Percentiles rank a stretch among this genome's conserved stretches.
Evolutionary conservation across 2,113 vertebrate species (phyloP).

Genomic region (Vidua macroura): DNA sequence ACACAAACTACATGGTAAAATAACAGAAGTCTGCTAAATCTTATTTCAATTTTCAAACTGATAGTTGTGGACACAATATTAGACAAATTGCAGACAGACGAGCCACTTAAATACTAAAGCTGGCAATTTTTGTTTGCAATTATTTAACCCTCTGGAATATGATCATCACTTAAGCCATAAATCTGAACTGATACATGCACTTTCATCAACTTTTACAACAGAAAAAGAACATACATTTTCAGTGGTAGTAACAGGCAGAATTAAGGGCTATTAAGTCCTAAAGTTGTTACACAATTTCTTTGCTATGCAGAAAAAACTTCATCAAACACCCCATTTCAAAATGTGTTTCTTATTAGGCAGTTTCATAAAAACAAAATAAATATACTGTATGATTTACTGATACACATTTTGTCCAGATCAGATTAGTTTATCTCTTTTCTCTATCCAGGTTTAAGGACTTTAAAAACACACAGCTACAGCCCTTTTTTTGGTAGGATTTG

Average conservation of each 20-base stretch:
- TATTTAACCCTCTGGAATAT: not conserved
- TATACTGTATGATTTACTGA: not conserved
- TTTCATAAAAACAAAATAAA: constrained; percentile 13
- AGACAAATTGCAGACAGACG: not conserved
- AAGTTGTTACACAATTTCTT: not conserved
- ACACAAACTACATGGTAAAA: not conserved
- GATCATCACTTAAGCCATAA: not conserved
- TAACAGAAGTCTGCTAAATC: not conserved
- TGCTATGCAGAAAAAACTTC: constrained; percentile 3
- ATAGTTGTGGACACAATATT: not conserved
- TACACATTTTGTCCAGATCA: not conserved
- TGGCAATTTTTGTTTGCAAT: not conserved
- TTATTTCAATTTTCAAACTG: not conserved
- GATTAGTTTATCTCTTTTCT: constrained; percentile 11
- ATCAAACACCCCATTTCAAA: not conserved
- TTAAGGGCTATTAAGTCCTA: not conserved
- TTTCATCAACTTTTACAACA: not conserved
- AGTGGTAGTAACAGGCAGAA: not conserved
- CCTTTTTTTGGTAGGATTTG: not conserved
- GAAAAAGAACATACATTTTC: not conserved
- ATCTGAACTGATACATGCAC: not conserved
- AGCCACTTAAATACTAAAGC: not conserved
- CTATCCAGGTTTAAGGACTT: not conserved
- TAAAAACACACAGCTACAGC: not conserved
- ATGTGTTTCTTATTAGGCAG: constrained; percentile 31